Evolutionary conservation across 2,888 invertebrate species (phyloP), one percentile per base, ranked within the genome.

Genomic region (Parthenolecanium corni): DNA sequence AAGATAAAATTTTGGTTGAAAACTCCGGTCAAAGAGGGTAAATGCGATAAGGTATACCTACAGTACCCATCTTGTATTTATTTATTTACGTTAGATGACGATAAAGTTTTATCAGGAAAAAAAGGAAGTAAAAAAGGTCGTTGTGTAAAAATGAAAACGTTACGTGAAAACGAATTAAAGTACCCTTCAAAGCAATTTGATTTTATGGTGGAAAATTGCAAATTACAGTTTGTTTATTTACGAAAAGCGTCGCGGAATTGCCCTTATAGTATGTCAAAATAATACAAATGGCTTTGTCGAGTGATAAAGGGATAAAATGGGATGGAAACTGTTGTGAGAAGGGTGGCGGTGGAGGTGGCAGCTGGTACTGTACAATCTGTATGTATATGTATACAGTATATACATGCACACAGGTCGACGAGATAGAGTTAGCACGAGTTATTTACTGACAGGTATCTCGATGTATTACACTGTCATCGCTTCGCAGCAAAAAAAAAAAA

Each of bases 221-320:
- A 56, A 56, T 56, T 56, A 56, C 56, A 56, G 56, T 56, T 56
- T 56, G 56, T 56, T 56, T 56, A 56, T 56, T 56, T 56, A 56
- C 56, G 56, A 56, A 56, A 56, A 56, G 56, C 56, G 56, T 56
- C 56, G 56, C 56, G 46, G 46, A 56, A 56, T 56, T 56, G 56
- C 56, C 56, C 56, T 56, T 56, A 56, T 56, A 56, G 25, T 56
- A 42, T 56, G 56, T 56, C 56, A 56, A 56, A 56, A 56, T 56
- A 56, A 56, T 56, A 56, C 56, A 56, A 56, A 56, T 56, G 56
- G 56, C 42, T 56, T 56, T 56, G 56, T 56, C 56, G 56, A 56
- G 56, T 56, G 56, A 56, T 56, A 56, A 56, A 56, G 56, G 56
- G 56, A 56, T 56, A 46, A 53, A 53, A 53, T 31, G 31, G 31